Conservation (phyloP, 35 echinoderm and acorn worm genomes). For the Holothuria glaberrima region DNA sequence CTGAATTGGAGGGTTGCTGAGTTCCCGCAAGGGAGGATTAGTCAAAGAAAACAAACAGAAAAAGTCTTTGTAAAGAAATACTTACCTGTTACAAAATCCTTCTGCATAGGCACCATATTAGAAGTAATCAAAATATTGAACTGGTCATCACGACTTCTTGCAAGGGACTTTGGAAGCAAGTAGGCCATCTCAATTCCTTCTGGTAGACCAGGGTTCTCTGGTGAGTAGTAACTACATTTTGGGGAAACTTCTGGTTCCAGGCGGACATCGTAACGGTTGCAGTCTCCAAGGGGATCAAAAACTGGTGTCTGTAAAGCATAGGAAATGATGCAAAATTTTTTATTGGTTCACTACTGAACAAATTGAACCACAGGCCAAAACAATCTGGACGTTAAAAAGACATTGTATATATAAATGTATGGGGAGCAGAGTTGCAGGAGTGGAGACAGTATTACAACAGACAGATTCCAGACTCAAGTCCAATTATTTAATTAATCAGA, state of each 20-base stretch:
- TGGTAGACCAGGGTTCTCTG: neutral
- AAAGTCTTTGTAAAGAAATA: too few species aligned
- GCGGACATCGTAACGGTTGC: slow-evolving; percentile 17
- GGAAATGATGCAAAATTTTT: neutral
- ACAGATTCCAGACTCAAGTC: too few species aligned
- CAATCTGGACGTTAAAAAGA: too few species aligned
- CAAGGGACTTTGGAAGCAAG: slow-evolving; percentile 1
- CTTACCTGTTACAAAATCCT: slow-evolving; percentile 7
- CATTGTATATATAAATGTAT: too few species aligned
- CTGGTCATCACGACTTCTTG: neutral
- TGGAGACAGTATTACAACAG: too few species aligned
- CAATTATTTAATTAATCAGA: too few species aligned
- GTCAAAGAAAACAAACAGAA: too few species aligned
- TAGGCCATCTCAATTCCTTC: slow-evolving; percentile 3
- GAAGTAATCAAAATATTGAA: slow-evolving; percentile 55
- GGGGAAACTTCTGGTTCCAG: slow-evolving; percentile 15
- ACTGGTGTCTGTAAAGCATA: slow-evolving; percentile 1
- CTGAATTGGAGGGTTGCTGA: too few species aligned
- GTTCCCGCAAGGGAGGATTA: too few species aligned
- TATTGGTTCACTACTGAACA: neutral
- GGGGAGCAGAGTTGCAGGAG: too few species aligned
- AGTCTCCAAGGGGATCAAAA: neutral
- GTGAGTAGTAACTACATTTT: slow-evolving; percentile 22
- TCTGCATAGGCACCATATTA: slow-evolving; percentile 47
- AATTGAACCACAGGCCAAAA: too few species aligned